Evolutionary conservation across 1,140 invertebrate species (phyloP).

Genomic region (Popillia japonica): DNA sequence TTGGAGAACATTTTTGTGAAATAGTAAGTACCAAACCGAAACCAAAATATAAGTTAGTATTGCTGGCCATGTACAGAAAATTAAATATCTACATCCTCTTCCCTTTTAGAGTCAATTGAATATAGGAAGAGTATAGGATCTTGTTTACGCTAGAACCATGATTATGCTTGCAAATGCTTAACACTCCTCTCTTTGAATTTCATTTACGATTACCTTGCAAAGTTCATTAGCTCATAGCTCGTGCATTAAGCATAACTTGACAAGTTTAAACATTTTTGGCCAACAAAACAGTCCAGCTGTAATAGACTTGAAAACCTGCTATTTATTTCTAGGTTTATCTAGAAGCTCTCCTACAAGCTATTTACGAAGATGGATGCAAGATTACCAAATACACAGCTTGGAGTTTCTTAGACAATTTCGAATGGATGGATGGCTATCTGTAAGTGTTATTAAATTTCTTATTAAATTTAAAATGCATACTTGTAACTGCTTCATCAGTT

Average conservation of each 20-base stretch:
- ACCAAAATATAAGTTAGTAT: too few species aligned
- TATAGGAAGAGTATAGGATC: too few species aligned
- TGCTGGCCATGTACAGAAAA: too few species aligned
- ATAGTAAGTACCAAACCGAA: too few species aligned
- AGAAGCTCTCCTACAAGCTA: slow-evolving; percentile 21
- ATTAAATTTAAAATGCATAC: neutral
- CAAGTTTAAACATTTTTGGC: too few species aligned
- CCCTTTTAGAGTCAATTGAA: too few species aligned
- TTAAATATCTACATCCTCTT: too few species aligned
- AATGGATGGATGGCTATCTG: slow-evolving; percentile 37
- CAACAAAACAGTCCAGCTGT: too few species aligned
- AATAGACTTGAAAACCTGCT: neutral
- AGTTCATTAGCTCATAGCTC: neutral
- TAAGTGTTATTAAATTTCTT: neutral
- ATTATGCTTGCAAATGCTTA: neutral
- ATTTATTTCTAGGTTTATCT: slow-evolving; percentile 19
- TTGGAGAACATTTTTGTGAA: too few species aligned
- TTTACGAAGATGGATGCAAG: slow-evolving; percentile 36
- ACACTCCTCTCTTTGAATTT: too few species aligned
- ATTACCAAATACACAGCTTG: slow-evolving; percentile 2
- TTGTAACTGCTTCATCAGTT: neutral
- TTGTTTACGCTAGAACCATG: too few species aligned
- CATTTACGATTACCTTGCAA: neutral
- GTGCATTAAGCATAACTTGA: too few species aligned
- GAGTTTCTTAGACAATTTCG: slow-evolving; percentile 35